Conservation (phyloP, 2,113 vertebrate genomes). For the Hiodon tergisus region DNA sequence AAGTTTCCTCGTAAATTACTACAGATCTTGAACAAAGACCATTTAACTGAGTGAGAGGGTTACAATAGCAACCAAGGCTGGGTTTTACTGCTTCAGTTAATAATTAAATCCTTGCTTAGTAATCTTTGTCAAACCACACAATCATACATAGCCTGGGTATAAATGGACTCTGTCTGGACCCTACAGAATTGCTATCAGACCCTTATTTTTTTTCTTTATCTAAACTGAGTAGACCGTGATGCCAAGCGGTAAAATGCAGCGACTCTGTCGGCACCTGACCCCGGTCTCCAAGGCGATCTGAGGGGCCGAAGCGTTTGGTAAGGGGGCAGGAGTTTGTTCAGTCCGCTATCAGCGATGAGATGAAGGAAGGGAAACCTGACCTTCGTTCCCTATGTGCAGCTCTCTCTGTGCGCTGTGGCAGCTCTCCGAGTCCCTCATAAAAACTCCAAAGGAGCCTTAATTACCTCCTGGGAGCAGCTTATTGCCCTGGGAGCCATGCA, state of each 20-base stretch:
- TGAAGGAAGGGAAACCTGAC: not conserved
- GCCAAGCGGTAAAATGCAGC: no score
- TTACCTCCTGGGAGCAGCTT: conserved; percentile 1
- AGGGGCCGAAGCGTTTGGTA: not conserved
- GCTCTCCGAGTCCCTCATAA: conserved; percentile 12
- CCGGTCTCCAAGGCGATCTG: not conserved
- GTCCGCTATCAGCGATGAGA: conserved; percentile 5
- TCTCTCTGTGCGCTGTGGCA: not conserved
- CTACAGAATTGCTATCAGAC: no score
- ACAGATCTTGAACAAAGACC: conserved; percentile 17
- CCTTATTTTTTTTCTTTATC: no score
- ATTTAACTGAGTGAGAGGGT: conserved; percentile 42
- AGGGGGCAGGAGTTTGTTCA: not conserved
- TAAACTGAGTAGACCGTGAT: no score
- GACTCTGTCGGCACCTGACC: no score
- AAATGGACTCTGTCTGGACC: conserved; percentile 18
- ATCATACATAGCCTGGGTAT: conserved; percentile 18
- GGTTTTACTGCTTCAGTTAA: conserved; percentile 52
- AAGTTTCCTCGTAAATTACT: not conserved
- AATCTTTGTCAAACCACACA: conserved; percentile 44
- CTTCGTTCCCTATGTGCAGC: conserved; percentile 17
- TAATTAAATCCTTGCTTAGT: conserved; percentile 52
- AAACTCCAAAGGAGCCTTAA: conserved; percentile 1
- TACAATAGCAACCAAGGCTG: conserved; percentile 40
- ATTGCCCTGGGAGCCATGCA: not conserved